Evolutionary conservation across 2,113 vertebrate species (phyloP), one percentile per base, ranked within the genome.

Genomic region (Oplegnathus fasciatus): DNA sequence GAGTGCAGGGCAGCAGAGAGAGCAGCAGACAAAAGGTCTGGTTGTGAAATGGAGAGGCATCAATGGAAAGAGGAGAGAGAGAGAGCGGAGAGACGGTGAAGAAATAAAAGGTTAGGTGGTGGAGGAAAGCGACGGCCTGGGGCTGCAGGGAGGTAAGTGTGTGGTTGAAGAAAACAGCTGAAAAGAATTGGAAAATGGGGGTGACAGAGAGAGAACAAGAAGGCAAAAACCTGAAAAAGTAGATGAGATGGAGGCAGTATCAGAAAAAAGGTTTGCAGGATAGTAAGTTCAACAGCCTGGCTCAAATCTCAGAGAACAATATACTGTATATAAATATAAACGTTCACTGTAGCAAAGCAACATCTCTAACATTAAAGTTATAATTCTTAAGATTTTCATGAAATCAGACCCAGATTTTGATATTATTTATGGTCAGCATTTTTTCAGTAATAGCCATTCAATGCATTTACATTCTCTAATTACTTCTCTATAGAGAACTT

Each of bases 51-150:
- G 60, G 66, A 80, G 70, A 75, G 18, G 40, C 40, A 70, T 85
- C 82, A 65, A 58, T 75, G 69, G 64, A 84, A 58, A 73, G 61
- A 68, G 58, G 46, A 44, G 76, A 60, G 54, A 68, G 61, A 67
- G 54, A 26, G 34, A n/a, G 52, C 60, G 22, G 32, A 70, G 70
- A 79, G 55, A 78, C 1, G 5, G 64, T 28, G 22, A 52, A 54
- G 57, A 70, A 77, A 84, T 75, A 72, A 87, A 82, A 74, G 82
- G 44, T 79, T 57, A 42, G 72, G 66, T 40, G 28, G 60, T 58
- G 50, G 64, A 66, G 66, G 58, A 75, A 84, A 70, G 78, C 6
- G 78, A 62, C 46, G 55, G 75, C 67, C 78, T 50, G 2, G 42
- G 71, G 75, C 71, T n/a, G 9, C 15, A 44, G 44, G 48, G 37